Percentiles rank a stretch among this genome's conserved stretches.
Conservation (phyloP, 35 echinoderm and acorn worm genomes). For the Chiridota heheva region DNA sequence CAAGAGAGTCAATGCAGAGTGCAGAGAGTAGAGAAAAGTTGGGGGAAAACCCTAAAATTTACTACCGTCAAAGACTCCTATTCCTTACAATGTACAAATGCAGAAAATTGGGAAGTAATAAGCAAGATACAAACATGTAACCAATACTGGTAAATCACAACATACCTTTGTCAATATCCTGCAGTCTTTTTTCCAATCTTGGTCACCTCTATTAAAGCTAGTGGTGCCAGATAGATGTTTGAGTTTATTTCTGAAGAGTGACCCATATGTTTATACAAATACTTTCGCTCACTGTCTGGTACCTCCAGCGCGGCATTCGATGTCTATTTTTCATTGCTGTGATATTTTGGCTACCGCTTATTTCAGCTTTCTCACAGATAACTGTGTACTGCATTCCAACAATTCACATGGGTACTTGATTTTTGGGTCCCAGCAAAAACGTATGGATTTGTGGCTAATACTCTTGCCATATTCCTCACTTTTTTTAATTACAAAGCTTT, state of each 20-base stretch:
- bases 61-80: too few species aligned
- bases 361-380: background rate
- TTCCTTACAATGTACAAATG: too few species aligned
- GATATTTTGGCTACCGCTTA: background rate
- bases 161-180: background rate
- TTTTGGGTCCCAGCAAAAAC: constrained; percentile 4
- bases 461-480: background rate
- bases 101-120: too few species aligned
- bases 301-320: constrained; percentile 9
- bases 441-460: background rate
- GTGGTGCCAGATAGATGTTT: constrained; percentile 17
- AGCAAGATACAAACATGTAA: too few species aligned
- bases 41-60: too few species aligned
- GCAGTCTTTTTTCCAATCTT: constrained; percentile 13
- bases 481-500: constrained; percentile 21
- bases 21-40: too few species aligned
- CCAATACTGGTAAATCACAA: too few species aligned
- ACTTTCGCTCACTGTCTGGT: background rate
- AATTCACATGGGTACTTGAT: background rate
- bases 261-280: constrained; percentile 20
- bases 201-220: constrained; percentile 16
- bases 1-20: too few species aligned
- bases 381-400: constrained; percentile 4
- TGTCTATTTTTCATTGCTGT: constrained; percentile 20
- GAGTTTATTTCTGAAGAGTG: constrained; percentile 7